These are phyloP conservation scores for Damaliscus lunatus DNA, from an alignment of 2,113 vertebrate species.

Conservation along the genomic window DNA sequence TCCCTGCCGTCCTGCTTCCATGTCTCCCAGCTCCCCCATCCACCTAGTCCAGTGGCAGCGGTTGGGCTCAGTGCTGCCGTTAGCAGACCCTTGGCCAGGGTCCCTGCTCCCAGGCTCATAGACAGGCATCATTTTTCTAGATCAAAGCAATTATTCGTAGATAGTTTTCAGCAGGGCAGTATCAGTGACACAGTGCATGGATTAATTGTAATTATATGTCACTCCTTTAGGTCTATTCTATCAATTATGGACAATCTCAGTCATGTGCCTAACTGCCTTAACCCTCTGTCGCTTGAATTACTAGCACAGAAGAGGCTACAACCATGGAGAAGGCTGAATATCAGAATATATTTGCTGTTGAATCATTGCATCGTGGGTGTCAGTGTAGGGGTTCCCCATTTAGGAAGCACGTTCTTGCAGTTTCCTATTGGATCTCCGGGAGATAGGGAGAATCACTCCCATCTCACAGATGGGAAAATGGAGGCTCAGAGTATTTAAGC, in stretches of 20 bases:
- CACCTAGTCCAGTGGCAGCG: rapidly evolving
- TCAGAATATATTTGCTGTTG: background rate
- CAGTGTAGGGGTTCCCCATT: background rate
- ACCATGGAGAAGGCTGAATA: background rate
- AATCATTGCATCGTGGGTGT: background rate
- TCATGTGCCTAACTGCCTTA: background rate
- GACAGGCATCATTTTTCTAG: background rate
- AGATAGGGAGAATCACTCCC: background rate
- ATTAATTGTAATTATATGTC: constrained; percentile 13
- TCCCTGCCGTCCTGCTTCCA: background rate
- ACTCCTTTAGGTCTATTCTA: constrained; percentile 11
- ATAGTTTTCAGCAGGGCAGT: constrained; percentile 43
- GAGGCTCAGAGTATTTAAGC: background rate
- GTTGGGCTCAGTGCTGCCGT: background rate
- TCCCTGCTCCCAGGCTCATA: background rate
- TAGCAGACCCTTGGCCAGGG: background rate
- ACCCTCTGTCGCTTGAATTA: background rate
- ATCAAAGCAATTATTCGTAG: constrained; percentile 35
- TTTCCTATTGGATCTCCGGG: background rate
- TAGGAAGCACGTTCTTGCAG: background rate
- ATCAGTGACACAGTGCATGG: background rate
- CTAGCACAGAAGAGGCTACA: background rate
- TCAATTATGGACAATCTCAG: constrained; percentile 23
- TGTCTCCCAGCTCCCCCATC: background rate
- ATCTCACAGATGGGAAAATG: background rate